A percentile compares a stretch with the other conserved stretches of the same genome.
Evolutionary conservation across 2,113 vertebrate genomes (phyloP).

Genomic region (Scomber scombrus): DNA sequence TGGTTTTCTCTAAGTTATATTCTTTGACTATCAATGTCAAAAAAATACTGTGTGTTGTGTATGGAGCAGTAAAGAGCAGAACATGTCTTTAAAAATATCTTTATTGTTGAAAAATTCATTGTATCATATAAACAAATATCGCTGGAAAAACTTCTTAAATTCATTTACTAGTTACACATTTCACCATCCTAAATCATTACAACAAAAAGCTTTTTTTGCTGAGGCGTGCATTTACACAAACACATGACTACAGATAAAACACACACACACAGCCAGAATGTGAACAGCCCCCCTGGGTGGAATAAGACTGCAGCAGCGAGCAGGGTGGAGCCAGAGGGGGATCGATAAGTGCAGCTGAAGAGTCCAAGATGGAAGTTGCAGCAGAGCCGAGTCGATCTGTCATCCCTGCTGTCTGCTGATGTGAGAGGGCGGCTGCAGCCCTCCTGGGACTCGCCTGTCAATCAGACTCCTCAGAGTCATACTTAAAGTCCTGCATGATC

Average conservation of each 20-base stretch:
- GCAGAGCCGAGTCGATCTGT: constrained; percentile 43
- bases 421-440: constrained; percentile 26
- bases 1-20: constrained; percentile 61
- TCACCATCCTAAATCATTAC: background rate
- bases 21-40: constrained; percentile 35
- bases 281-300: constrained; percentile 44
- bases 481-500: constrained; percentile 98
- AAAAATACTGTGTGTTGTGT: constrained; percentile 31
- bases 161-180: constrained; percentile 29
- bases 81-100: constrained; percentile 23
- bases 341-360: constrained; percentile 58
- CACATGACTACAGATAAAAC: constrained; percentile 29
- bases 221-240: constrained; percentile 36
- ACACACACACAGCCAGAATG: constrained; percentile 13
- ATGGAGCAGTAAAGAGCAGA: constrained; percentile 40
- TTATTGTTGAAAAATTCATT: constrained; percentile 52
- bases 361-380: constrained; percentile 60
- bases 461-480: constrained; percentile 93
- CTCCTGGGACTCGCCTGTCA: constrained; percentile 82
- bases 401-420: constrained; percentile 32
- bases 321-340: constrained; percentile 62
- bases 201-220: constrained; percentile 15
- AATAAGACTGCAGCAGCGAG: constrained; percentile 69
- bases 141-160: background rate
- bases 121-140: constrained; percentile 29